phyloP scores from a whole-genome alignment of 2,113 vertebrate genomes.

The Calonectris borealis region DNA sequence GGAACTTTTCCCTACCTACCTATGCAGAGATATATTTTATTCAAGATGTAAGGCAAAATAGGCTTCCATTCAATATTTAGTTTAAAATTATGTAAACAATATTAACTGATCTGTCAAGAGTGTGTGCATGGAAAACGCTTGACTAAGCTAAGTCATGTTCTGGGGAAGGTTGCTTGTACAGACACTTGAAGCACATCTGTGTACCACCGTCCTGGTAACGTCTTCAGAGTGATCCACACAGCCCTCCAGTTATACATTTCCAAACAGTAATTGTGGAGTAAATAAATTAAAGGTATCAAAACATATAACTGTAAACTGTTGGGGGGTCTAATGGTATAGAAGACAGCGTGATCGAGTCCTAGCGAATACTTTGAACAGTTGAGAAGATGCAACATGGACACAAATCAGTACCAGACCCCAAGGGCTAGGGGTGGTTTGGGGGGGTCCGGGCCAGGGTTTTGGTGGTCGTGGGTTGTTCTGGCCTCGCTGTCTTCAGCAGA shows the following conservation, averaged over 20 bases:
- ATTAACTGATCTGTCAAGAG: not conserved
- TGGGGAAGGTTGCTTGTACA: not conserved
- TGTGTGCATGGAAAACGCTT: fast-evolving
- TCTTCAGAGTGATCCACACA: not conserved
- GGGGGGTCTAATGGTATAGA: not conserved
- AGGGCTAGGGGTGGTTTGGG: too few species aligned
- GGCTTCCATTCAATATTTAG: not conserved
- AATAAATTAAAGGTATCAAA: not conserved
- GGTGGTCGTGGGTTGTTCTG: not conserved
- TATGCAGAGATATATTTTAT: not conserved
- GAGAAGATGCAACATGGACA: not conserved
- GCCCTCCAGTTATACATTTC: not conserved
- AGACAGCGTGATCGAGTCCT: not conserved
- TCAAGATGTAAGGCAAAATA: not conserved
- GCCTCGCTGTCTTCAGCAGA: not conserved
- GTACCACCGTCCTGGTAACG: not conserved
- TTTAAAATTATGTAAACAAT: not conserved
- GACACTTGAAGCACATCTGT: not conserved
- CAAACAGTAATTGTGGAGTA: not conserved
- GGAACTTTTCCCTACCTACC: not conserved
- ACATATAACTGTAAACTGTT: not conserved
- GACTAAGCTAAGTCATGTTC: not conserved
- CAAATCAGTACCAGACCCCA: not conserved
- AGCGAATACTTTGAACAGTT: not conserved
- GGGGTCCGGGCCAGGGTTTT: not conserved